Base-by-base conservation (phyloP, 2,888 invertebrate species). In the Sthenelais limicola region DNA sequence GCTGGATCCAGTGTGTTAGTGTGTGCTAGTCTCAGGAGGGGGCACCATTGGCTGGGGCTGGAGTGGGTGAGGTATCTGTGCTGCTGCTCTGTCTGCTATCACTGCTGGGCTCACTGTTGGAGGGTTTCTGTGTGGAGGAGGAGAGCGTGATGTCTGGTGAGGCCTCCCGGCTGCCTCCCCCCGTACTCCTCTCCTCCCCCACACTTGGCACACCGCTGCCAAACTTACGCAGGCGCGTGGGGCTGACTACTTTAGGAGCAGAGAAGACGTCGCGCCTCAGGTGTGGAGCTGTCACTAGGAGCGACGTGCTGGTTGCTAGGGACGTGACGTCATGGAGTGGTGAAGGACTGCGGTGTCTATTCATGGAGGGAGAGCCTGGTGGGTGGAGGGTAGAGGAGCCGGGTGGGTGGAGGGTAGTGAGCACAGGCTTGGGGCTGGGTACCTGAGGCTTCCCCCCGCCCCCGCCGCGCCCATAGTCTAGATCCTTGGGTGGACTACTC, bases 171-270 rank as follows among this genome's bases (percentile, higher is more conserved):
- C n/a, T n/a, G n/a, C n/a, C n/a, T n/a, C n/a, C n/a, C n/a, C n/a
- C n/a, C n/a, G n/a, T n/a, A n/a, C n/a, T n/a, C n/a, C n/a, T n/a
- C n/a, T n/a, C n/a, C n/a, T n/a, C n/a, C n/a, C n/a, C n/a, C n/a
- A n/a, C n/a, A n/a, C n/a, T n/a, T n/a, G n/a, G n/a, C n/a, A n/a
- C n/a, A n/a, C 38, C 62, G 38, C 38, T 62, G 35, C 35, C 62
- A 24, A 62, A 62, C 38, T 62, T 62, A 12, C 62, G 15, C 26
- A 62, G 62, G 15, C 62, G 35, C 38, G 62, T 62, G 15, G 62
- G 62, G 24, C 62, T 62, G 35, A 62, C 62, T 43, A 62, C 62
- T 21, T 62, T 62, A 43, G 62, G 62, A 7, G 62, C 62, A 21
- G 62, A 62, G 62, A 62, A 62, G 62, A 62, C 38, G 24, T 62